These are phyloP conservation scores for Lindbergichthys nudifrons DNA, from an alignment of 2,797 vertebrate genomes.

Conservation along the genomic window DNA sequence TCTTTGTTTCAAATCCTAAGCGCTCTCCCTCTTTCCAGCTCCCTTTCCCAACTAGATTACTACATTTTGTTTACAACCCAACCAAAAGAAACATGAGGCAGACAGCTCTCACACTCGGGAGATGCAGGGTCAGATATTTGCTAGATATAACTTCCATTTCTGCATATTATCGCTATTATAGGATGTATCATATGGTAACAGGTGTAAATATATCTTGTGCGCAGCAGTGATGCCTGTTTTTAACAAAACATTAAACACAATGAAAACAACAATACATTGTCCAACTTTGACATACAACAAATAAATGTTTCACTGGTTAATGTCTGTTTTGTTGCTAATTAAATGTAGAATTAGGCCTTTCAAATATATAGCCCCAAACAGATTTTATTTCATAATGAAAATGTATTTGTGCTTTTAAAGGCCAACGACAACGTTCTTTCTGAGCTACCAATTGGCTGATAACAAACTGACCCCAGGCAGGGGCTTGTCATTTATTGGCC, in stretches of 20 bases:
- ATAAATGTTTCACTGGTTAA: background rate
- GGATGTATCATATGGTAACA: background rate
- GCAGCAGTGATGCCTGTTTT: conserved; percentile 3
- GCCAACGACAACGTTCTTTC: conserved; percentile 45
- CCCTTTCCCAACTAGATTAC: background rate
- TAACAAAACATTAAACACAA: background rate
- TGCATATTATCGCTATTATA: too few relatives aligned
- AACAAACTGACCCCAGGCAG: conserved; percentile 36
- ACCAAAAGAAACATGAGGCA: conserved; percentile 3
- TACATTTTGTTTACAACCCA: conserved; percentile 26
- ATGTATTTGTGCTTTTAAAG: conserved; percentile 29
- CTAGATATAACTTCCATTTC: too few relatives aligned
- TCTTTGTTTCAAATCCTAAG: background rate
- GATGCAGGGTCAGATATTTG: background rate
- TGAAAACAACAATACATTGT: background rate
- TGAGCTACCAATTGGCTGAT: conserved; percentile 55
- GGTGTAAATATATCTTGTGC: background rate
- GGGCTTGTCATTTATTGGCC: conserved; percentile 45
- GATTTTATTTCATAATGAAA: conserved; percentile 54
- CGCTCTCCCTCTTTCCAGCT: background rate
- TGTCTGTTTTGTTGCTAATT: conserved; percentile 29
- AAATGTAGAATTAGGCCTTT: conserved; percentile 23
- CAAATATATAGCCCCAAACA: conserved; percentile 27
- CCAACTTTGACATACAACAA: conserved; percentile 8
- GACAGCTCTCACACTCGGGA: background rate